Evolutionary conservation across 1,140 invertebrate species (phyloP).

Genomic region (Pectinophora gossypiella): DNA sequence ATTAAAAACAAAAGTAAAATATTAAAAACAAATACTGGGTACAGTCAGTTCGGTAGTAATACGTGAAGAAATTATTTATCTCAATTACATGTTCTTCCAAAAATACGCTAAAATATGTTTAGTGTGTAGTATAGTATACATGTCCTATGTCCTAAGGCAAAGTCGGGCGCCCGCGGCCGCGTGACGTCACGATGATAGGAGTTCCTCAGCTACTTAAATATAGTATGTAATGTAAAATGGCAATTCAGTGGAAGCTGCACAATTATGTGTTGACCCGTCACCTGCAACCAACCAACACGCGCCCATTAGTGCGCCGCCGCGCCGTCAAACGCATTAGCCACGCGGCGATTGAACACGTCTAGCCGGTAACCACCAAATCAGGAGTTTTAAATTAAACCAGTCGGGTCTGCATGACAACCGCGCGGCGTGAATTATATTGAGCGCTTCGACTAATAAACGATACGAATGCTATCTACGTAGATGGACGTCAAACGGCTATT

Average conservation of each 20-base stretch:
- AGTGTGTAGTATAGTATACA: slow-evolving; percentile 47
- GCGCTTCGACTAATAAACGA: too few relatives aligned
- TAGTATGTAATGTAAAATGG: slow-evolving; percentile 49
- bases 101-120: slow-evolving; percentile 46
- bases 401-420: too few relatives aligned
- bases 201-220: slow-evolving; percentile 20
- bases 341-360: too few relatives aligned
- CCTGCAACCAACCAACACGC: slow-evolving; percentile 47
- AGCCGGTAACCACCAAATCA: too few relatives aligned
- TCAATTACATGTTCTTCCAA: slow-evolving; percentile 38
- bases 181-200: slow-evolving; percentile 6
- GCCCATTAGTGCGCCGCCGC: too few relatives aligned
- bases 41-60: slow-evolving; percentile 43
- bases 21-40: slow-evolving; percentile 50
- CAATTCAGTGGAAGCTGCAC: slow-evolving; percentile 59
- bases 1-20: slow-evolving; percentile 2
- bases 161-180: slow-evolving; percentile 9
- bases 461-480: too few relatives aligned
- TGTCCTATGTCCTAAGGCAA: slow-evolving; percentile 47
- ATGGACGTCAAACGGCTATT: too few relatives aligned
- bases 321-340: too few relatives aligned
- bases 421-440: too few relatives aligned
- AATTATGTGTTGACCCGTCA: slow-evolving; percentile 23
- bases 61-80: slow-evolving; percentile 38
- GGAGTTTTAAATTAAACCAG: too few relatives aligned